Base-by-base conservation (phyloP, 2,797 vertebrate species). In the Heteromormyrus szaboi region DNA sequence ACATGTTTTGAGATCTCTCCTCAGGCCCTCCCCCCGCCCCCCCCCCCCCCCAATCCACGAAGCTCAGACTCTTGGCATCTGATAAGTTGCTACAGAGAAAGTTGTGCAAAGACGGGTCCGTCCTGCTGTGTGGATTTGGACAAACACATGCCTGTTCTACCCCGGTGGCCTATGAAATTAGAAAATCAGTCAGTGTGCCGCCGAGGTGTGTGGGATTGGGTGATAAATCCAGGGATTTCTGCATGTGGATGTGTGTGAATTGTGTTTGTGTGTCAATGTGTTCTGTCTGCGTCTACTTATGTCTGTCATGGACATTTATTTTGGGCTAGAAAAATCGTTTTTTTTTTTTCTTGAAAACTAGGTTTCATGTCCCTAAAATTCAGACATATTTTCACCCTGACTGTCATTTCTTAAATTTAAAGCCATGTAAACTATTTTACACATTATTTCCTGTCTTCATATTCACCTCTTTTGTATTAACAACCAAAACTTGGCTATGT, bases 101-200 rank as follows among this genome's bases (percentile, higher is more conserved):
- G 92, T 93, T 92, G 91, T 93, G 92, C 91, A 92, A 90, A 92
- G 92, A 93, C 90, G 90, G 91, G 92, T 91, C 91, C 88, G 95
- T 95, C 96, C 96, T 90, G 95, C 95, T 95, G 96, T 93, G 94
- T 97, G 96, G 95, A 96, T 97, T 96, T 97, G 96, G 96, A 97
- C 96, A 97, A 97, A 95, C 96, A 93, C 93, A 94, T 94, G 95
- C 94, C 96, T 97, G 96, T 97, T 97, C 96, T 97, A 96, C 96
- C 96, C 95, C 96, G 96, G 95, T 96, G 96, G 96, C 96, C 96
- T 96, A 97, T 97, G 96, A 97, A 97, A 97, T 96, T 95, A 97
- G 96, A 97, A 97, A 97, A 95, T 96, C 96, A 96, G 96, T 94
- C 96, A 97, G 96, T 97, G 96, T 97, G 96, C 53, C 79, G 76